Conservation (phyloP, 1,140 invertebrate genomes). For the Nasonia giraulti region DNA sequence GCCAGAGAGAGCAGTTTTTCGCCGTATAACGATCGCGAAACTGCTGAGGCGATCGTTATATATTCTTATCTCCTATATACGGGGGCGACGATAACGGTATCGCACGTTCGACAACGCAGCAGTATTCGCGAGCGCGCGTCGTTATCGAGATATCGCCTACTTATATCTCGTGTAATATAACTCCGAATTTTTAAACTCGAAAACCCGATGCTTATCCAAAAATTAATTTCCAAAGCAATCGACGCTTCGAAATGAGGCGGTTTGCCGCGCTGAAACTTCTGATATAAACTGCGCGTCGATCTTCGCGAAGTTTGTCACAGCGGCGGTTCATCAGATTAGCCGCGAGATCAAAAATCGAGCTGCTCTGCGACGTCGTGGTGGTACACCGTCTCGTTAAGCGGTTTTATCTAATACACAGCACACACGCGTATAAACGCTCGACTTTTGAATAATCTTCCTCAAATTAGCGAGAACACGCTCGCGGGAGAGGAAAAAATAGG, state of each 20-base stretch:
- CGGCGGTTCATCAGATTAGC: not conserved
- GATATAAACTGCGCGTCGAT: not conserved
- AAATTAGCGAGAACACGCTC: too few species aligned
- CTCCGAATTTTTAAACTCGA: too few species aligned
- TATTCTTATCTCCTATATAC: slow-evolving; percentile 2
- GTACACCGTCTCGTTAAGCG: too few species aligned
- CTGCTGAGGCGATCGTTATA: slow-evolving; percentile 32
- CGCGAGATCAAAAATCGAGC: not conserved
- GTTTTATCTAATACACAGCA: too few species aligned
- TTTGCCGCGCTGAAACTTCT: not conserved
- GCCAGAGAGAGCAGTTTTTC: not conserved
- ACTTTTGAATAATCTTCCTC: too few species aligned
- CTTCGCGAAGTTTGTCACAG: not conserved
- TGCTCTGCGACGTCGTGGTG: too few species aligned
- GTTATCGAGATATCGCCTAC: too few species aligned
- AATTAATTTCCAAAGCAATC: not conserved
- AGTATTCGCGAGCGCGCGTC: slow-evolving; percentile 8
- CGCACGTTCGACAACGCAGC: slow-evolving; percentile 47
- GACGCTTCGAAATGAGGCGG: not conserved
- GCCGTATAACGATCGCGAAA: slow-evolving; percentile 12
- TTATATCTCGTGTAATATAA: too few species aligned
- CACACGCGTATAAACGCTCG: too few species aligned
- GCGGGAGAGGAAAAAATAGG: too few species aligned
- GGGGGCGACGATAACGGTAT: not conserved
- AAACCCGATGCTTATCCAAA: not conserved